These are phyloP conservation scores for Turnix velox DNA, from an alignment of 2,113 vertebrate species.

Conservation along the genomic window DNA sequence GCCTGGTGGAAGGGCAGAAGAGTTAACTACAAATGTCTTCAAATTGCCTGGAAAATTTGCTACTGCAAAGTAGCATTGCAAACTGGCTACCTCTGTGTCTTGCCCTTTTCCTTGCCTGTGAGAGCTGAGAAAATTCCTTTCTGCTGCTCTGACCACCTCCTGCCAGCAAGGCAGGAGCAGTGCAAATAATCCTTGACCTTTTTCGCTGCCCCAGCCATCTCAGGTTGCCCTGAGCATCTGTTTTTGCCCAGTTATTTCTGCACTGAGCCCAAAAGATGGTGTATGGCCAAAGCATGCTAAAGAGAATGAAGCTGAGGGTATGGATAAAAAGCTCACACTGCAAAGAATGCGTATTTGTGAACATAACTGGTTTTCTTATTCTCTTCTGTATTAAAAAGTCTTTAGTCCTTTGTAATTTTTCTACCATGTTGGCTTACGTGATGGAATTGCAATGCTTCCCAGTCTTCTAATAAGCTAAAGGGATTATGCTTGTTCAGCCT, in stretches of 20 bases:
- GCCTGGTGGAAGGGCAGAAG: not conserved
- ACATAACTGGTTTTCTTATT: not conserved
- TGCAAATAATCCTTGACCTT: not conserved
- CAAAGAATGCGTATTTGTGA: not conserved
- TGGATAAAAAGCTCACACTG: not conserved
- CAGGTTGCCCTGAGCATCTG: not conserved
- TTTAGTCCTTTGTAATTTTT: not conserved
- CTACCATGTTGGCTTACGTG: not conserved
- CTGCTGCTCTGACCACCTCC: not conserved
- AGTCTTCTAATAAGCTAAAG: slow-evolving; percentile 16
- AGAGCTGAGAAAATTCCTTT: not conserved
- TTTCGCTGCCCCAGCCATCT: not conserved
- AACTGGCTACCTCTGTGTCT: not conserved
- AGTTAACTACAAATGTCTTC: not conserved
- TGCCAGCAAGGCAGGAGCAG: not conserved
- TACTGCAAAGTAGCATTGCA: no score
- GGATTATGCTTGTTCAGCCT: slow-evolving; percentile 37
- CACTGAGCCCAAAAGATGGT: not conserved
- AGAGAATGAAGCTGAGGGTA: not conserved
- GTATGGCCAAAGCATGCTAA: not conserved
- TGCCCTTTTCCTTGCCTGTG: not conserved
- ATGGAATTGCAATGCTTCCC: not conserved
- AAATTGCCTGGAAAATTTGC: not conserved
- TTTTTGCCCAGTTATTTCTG: not conserved
- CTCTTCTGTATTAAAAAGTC: not conserved